Conservation (phyloP, 2,888 invertebrate species). For the Nymphalis c-album region DNA sequence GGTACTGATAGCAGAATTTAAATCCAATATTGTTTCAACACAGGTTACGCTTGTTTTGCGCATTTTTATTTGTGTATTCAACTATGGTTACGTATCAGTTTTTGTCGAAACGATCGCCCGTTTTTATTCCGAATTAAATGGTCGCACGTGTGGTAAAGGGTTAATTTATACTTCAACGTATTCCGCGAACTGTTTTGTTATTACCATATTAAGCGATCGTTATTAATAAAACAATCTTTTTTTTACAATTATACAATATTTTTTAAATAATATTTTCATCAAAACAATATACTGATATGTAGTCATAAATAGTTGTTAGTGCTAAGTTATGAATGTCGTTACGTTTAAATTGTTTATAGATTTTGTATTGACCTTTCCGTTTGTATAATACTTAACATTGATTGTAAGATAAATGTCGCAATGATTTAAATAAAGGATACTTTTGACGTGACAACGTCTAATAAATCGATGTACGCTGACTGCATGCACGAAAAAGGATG, state of each 20-base stretch:
- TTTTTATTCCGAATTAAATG: slow-evolving; percentile 30
- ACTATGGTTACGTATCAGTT: slow-evolving; percentile 37
- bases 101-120: slow-evolving; percentile 25
- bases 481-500: too few species aligned
- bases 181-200: slow-evolving; percentile 7
- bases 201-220: slow-evolving; percentile 3
- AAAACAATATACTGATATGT: slow-evolving; percentile 18
- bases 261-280: background rate
- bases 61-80: slow-evolving; percentile 40
- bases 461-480: too few species aligned
- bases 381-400: slow-evolving; percentile 21
- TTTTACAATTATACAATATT: background rate
- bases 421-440: slow-evolving; percentile 39
- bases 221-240: background rate
- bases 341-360: slow-evolving; percentile 22
- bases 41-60: slow-evolving; percentile 34
- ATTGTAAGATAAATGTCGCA: slow-evolving; percentile 31
- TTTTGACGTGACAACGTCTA: too few species aligned
- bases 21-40: slow-evolving; percentile 33
- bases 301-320: slow-evolving; percentile 15
- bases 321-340: slow-evolving; percentile 26
- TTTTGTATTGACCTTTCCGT: slow-evolving; percentile 37
- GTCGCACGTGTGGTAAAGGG: slow-evolving; percentile 19
- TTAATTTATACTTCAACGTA: slow-evolving; percentile 21
- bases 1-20: slow-evolving; percentile 25